These are phyloP conservation scores for Rallus limicola DNA, from an alignment of 2,113 vertebrate genomes.

Conservation along the genomic window DNA sequence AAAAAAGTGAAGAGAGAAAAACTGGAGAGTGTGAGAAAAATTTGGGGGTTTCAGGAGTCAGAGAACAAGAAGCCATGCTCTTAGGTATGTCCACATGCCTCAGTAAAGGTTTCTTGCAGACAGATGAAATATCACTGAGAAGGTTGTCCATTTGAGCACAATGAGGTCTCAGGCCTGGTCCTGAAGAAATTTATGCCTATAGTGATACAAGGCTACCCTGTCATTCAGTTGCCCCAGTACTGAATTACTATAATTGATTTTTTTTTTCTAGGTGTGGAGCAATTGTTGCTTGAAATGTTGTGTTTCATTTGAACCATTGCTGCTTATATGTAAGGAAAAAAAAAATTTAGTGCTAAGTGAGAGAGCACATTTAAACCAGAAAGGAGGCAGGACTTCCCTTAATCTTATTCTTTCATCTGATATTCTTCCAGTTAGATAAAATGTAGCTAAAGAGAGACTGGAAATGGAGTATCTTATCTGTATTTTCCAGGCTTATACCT, in stretches of 20 bases:
- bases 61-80: not conserved
- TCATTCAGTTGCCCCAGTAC: not conserved
- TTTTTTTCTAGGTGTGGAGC: too few relatives aligned
- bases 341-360: too few relatives aligned
- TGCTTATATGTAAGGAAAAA: too few relatives aligned
- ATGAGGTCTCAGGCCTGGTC: not conserved
- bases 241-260: not conserved
- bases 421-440: not conserved
- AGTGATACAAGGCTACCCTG: not conserved
- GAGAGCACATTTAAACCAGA: too few relatives aligned
- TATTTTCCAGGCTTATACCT: not conserved
- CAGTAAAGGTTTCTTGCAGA: not conserved
- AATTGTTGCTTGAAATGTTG: too few relatives aligned
- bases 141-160: not conserved
- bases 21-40: not conserved
- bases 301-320: too few relatives aligned
- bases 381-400: too few relatives aligned
- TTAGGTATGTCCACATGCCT: not conserved
- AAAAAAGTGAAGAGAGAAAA: not conserved
- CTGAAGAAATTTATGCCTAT: not conserved
- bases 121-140: not conserved
- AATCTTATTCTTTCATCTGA: too few relatives aligned
- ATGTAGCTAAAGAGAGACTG: not conserved
- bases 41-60: not conserved
- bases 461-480: not conserved